These are phyloP conservation scores for Diacarnus erythraeanus DNA, from an alignment of 37 sponge, comb jelly and placozoan species.

Conservation along the genomic window DNA sequence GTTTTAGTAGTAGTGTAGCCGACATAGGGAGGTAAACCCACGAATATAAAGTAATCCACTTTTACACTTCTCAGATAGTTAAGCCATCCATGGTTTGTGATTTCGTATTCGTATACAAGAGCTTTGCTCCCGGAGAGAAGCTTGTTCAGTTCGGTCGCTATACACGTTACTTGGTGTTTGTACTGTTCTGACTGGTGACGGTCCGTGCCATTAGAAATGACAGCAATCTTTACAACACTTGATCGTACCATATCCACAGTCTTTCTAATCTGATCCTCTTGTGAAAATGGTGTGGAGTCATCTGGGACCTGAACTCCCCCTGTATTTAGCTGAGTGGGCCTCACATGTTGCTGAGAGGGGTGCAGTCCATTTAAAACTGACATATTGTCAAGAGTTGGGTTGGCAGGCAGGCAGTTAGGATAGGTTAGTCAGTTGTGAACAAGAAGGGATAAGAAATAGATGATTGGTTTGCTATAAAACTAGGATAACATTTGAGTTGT, in stretches of 20 bases:
- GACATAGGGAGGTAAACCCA: conserved; percentile 29
- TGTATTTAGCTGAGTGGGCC: neutral
- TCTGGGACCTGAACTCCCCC: neutral
- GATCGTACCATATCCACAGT: neutral
- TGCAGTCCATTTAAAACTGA: neutral
- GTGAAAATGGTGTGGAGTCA: neutral
- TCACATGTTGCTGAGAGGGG: neutral
- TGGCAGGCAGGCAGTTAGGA: too few species aligned
- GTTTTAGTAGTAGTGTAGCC: neutral
- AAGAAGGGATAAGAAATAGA: too few species aligned
- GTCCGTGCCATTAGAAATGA: neutral
- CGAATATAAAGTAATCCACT: conserved; percentile 27
- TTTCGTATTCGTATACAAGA: neutral
- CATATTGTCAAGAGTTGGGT: too few species aligned
- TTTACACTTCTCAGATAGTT: neutral
- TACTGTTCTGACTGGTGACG: neutral
- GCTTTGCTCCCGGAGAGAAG: conserved; percentile 3
- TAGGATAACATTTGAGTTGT: too few species aligned
- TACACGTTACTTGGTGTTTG: neutral
- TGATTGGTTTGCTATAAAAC: too few species aligned
- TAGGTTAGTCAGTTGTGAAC: too few species aligned
- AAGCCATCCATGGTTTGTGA: conserved; percentile 9
- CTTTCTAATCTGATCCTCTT: neutral
- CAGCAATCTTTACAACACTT: neutral
- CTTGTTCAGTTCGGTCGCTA: conserved; percentile 6